Percentiles rank a stretch among this genome's conserved stretches.
Conservation (phyloP, 2,797 vertebrate genomes). For the Cossypha heuglini region DNA sequence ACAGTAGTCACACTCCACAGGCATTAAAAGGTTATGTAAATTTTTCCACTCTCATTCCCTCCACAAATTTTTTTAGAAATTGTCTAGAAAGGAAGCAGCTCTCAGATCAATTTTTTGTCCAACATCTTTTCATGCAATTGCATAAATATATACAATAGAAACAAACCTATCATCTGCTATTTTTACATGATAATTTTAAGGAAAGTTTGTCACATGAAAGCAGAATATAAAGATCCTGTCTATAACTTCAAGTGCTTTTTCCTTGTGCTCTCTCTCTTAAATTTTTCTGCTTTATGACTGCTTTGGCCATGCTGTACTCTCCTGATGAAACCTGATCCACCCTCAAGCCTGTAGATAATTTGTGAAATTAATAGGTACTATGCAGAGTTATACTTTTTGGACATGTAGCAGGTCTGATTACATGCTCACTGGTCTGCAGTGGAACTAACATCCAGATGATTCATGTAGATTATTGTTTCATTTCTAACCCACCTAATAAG, state of each 20-base stretch:
- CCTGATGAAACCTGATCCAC: not conserved
- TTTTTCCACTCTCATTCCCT: not conserved
- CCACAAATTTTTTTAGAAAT: not conserved
- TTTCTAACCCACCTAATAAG: not conserved
- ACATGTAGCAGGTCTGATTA: not conserved
- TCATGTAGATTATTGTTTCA: not conserved
- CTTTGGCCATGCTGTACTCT: not conserved
- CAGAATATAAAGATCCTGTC: not conserved
- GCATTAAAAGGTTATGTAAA: not conserved
- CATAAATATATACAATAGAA: not conserved
- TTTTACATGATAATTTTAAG: not conserved
- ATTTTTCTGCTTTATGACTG: not conserved
- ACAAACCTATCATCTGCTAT: not conserved
- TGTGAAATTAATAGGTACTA: not conserved
- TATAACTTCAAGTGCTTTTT: not conserved
- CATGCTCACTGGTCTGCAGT: not conserved
- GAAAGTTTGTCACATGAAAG: not conserved
- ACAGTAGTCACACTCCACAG: not conserved
- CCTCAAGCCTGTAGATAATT: not conserved
- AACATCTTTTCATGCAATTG: not conserved
- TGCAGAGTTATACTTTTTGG: not conserved
- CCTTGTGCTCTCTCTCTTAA: not conserved
- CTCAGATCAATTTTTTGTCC: not conserved
- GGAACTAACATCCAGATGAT: not conserved
- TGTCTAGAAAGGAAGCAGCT: not conserved